Base-by-base conservation (phyloP, 2,113 vertebrate genomes). In the Gallinago media region DNA sequence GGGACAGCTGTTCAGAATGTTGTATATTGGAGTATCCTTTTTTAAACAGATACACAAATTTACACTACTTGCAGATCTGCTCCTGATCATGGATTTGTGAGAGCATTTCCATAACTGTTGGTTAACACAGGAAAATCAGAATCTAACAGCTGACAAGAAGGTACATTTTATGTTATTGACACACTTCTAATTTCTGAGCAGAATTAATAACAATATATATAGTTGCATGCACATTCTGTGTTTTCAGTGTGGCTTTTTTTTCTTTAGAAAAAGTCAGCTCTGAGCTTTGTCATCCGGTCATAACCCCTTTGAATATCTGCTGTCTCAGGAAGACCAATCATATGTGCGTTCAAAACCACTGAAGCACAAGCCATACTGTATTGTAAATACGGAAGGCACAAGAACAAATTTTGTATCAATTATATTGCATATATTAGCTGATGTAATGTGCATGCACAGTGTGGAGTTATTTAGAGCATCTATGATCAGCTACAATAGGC, bases 401-500 rank as follows among this genome's bases (percentile, higher is more conserved):
- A 59, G 10, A 11, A 32, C 8, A 74, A 89, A 50, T 66, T 55
- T 34, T 50, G 3, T 40, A 18, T 34, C 11, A 66, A 44, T 34
- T 49, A 66, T 67, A 74, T 62, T 70, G 50, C 7, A 23, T 26
- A 55, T 46, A 38, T 23, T 56, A n/a, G 32, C 20, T 67, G 16
- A 63, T 40, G 19, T 32, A 47, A 16, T 44, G 25, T 22, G 72
- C 6, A 29, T 16, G 32, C 23, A 83, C 44, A n/a, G 5, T 2
- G 3, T 25, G 27, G 26, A 66, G 11, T 76, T 56, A 70, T 23
- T 78, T 17, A 67, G 44, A 72, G 4, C 49, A 56, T 65, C 26
- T 73, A 7, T 6, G 2, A 0, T 44, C 36, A 74, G 16, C 9
- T 62, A 6, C 4, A 3, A 50, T 17, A 13, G 7, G 11, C 23